phyloP scores from a whole-genome alignment of 1,140 invertebrate species.

The Neuroterus valhalla region DNA sequence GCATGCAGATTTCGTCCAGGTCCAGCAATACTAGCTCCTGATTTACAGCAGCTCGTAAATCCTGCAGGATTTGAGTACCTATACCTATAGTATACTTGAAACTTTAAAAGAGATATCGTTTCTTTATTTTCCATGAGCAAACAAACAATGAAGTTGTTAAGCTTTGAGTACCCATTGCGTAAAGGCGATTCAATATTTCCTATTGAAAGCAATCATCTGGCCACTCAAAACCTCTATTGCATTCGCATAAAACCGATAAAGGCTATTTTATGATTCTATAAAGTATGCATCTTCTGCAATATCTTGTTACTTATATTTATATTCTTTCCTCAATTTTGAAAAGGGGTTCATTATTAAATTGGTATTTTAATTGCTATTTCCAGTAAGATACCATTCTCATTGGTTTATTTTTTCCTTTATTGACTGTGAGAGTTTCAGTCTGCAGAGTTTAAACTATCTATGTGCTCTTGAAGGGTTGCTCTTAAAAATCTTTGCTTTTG shows the following conservation, averaged over 20 bases:
- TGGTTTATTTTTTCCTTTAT: too few relatives aligned
- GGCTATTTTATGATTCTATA: background rate
- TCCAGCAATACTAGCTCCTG: background rate
- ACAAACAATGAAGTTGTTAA: background rate
- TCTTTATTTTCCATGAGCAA: background rate
- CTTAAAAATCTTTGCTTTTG: too few relatives aligned
- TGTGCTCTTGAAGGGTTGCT: too few relatives aligned
- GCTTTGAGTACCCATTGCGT: background rate
- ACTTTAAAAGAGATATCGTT: background rate
- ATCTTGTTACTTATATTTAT: background rate
- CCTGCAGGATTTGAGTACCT: background rate
- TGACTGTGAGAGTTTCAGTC: too few relatives aligned
- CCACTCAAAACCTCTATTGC: background rate
- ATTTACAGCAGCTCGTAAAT: conserved; percentile 6
- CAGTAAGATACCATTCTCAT: too few relatives aligned
- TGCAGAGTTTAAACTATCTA: too few relatives aligned
- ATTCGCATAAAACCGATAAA: background rate
- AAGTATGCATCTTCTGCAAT: background rate
- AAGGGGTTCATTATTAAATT: background rate
- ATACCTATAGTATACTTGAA: conserved; percentile 1
- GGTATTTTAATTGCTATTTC: too few relatives aligned
- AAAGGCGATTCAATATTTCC: background rate
- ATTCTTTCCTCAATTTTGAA: background rate
- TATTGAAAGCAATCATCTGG: conserved; percentile 6
- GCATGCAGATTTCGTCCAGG: conserved; percentile 42